Base-by-base conservation (phyloP, 2,113 vertebrate species). In the Hucho hucho region DNA sequence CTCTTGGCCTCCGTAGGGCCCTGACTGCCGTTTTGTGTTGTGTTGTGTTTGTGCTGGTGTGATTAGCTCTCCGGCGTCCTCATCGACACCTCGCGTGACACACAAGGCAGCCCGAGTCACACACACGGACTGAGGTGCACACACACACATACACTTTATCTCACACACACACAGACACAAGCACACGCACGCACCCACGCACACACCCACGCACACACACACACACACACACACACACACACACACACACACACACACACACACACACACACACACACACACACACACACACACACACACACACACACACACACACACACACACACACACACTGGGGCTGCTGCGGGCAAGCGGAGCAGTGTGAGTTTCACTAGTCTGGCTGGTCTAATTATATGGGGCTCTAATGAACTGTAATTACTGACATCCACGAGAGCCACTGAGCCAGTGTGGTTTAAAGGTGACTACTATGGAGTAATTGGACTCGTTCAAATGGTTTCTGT, bases 361-460 rank as follows among this genome's bases (percentile, higher is more conserved):
- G 37, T 43, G 82, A 90, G 77, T 91, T 87, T 85, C 88, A 85
- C 82, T 67, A 84, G 80, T 84, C 86, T 87, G 90, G 90, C 91
- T 82, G 80, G 84, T 80, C 87, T 90, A 91, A 92, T 92, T 92
- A 90, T 83, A 89, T 74, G 68, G 83, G 87, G 84, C 88, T 88
- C 88, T 91, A 22, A 92, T 92, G 91, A 92, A 90, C 89, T 89
- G 88, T 89, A 92, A 92, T 92, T 92, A 90, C 89, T 91, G 87
- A 87, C 87, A 90, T 85, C 87, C 88, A 89, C 82, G 86, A 86
- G 88, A 86, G 86, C 43, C 83, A 83, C 81, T 26, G 61, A 83
- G 65, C 26, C 29, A 26, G 3, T 22, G 63, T 25, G 89, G 89
- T 89, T 88, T 85, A 79, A 87, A 88, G 88, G 84, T 14, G 3